Evolutionary conservation across 1,140 invertebrate species (phyloP).

Genomic region (Pseudomyrmex sp.): DNA sequence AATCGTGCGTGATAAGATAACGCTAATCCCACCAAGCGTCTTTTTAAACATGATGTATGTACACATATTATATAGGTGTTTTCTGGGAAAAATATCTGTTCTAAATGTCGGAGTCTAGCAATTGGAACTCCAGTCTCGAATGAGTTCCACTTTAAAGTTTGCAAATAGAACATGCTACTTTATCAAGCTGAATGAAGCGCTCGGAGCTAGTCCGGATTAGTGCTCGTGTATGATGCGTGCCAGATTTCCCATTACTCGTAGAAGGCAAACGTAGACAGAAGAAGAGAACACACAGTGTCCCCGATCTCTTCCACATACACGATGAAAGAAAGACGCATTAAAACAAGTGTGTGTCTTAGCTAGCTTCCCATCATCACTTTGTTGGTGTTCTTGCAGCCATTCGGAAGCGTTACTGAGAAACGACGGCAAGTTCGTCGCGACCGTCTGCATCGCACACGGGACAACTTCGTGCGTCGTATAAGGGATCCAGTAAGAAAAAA

Average conservation of each 20-base stretch:
- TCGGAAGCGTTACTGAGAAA: slow-evolving; percentile 13
- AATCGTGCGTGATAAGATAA: slow-evolving; percentile 16
- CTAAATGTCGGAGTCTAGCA: not conserved
- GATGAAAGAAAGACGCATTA: slow-evolving; percentile 39
- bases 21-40: not conserved
- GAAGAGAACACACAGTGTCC: slow-evolving; percentile 54
- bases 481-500: slow-evolving; percentile 17
- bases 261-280: slow-evolving; percentile 50
- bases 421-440: slow-evolving; percentile 21
- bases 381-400: slow-evolving; percentile 1
- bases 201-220: slow-evolving; percentile 33
- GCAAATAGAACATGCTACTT: not conserved
- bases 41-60: not conserved
- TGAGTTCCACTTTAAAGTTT: not conserved
- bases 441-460: not conserved
- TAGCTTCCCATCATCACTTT: not conserved
- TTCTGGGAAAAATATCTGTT: not conserved
- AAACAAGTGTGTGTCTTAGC: slow-evolving; percentile 4
- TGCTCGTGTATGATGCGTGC: slow-evolving; percentile 42
- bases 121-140: not conserved
- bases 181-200: not conserved
- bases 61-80: not conserved
- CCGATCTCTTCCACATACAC: slow-evolving; percentile 61
- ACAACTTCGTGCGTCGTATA: not conserved
- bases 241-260: slow-evolving; percentile 71